These are phyloP conservation scores for Penaeus vannamei DNA, from an alignment of 1,140 invertebrate genomes.

Conservation along the genomic window DNA sequence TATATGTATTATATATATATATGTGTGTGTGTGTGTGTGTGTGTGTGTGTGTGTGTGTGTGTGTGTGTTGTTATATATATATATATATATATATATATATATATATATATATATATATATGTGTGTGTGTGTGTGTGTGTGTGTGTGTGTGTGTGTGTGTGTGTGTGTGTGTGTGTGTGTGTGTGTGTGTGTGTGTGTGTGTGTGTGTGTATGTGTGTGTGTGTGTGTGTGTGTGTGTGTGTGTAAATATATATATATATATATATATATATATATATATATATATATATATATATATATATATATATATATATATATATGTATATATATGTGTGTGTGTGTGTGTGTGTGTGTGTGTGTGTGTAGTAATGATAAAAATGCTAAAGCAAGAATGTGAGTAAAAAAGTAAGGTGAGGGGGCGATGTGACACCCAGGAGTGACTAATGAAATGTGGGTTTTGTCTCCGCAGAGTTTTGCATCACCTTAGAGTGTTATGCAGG, in stretches of 20 bases:
- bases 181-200: no score
- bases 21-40: no score
- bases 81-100: background rate
- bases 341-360: background rate
- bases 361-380: background rate
- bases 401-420: no score
- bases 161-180: conserved; percentile 12
- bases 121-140: no score
- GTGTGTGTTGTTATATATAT: no score
- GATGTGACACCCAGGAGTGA: no score
- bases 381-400: no score
- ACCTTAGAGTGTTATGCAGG: background rate
- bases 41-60: no score
- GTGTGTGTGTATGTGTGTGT: conserved; percentile 13
- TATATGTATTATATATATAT: no score
- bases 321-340: conserved; percentile 29
- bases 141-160: conserved; percentile 19
- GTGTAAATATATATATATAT: background rate
- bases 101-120: conserved; percentile 22
- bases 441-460: no score
- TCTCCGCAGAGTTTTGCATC: no score
- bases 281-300: conserved; percentile 33
- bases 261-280: conserved; percentile 24
- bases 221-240: conserved; percentile 1
- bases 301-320: conserved; percentile 33